Conservation (phyloP, 1,140 invertebrate genomes). For the Trachymyrmex septentrionalis region DNA sequence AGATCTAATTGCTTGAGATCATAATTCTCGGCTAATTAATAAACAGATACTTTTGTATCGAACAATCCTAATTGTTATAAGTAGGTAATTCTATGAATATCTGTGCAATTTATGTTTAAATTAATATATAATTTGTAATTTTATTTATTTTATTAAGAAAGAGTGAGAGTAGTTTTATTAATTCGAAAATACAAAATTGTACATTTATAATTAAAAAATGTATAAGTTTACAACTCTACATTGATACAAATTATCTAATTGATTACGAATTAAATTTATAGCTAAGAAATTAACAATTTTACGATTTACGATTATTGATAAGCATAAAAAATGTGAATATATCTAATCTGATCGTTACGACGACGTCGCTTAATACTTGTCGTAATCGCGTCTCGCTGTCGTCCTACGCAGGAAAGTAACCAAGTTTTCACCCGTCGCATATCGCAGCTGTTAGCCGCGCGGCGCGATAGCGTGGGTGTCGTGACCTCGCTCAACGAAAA, state of each 20-base stretch:
- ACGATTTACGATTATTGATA: neutral
- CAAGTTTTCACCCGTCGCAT: slow-evolving; percentile 70
- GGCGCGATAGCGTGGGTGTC: slow-evolving; percentile 68
- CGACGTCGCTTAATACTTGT: slow-evolving; percentile 36
- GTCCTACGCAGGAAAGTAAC: slow-evolving; percentile 74
- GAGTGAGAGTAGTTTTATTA: neutral
- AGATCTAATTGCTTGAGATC: neutral
- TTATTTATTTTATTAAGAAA: slow-evolving; percentile 19
- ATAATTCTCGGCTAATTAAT: neutral
- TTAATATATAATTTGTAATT: neutral
- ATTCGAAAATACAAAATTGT: neutral
- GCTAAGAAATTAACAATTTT: slow-evolving; percentile 1
- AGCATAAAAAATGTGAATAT: neutral
- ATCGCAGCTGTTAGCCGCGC: slow-evolving; percentile 69
- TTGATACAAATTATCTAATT: neutral
- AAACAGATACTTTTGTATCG: neutral
- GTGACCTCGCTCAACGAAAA: slow-evolving; percentile 73
- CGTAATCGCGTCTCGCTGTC: slow-evolving; percentile 63
- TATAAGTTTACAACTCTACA: neutral
- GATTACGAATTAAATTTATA: neutral
- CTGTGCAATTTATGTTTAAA: neutral
- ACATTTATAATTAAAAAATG: neutral
- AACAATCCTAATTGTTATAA: neutral
- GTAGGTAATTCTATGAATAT: too few relatives aligned
- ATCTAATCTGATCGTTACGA: slow-evolving; percentile 15